phyloP scores from a whole-genome alignment of 2,113 vertebrate genomes.

The Scartelaos histophorus region DNA sequence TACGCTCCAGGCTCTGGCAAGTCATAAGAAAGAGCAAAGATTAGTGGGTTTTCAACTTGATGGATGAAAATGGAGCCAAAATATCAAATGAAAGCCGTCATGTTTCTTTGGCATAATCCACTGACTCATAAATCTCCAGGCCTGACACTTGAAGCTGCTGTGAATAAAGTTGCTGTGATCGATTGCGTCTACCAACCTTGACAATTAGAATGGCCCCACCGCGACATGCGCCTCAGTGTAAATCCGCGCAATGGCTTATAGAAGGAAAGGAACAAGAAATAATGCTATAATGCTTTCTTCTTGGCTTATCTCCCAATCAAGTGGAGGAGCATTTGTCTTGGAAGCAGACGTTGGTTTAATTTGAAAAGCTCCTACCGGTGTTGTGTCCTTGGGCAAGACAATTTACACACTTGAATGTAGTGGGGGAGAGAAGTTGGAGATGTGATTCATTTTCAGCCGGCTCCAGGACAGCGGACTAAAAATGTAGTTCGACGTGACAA shows the following conservation, averaged over 20 bases:
- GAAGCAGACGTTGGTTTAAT: not conserved
- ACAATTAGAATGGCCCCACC: slow-evolving; percentile 32
- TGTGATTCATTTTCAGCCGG: not conserved
- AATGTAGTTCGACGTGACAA: not conserved
- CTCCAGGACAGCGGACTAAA: not conserved
- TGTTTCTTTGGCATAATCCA: slow-evolving; percentile 33
- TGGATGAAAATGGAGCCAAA: slow-evolving; percentile 35
- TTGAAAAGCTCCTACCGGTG: not conserved
- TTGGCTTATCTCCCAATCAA: not conserved
- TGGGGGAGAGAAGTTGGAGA: not conserved
- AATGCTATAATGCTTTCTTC: not conserved
- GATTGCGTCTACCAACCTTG: slow-evolving; percentile 42
- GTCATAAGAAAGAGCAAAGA: slow-evolving; percentile 5
- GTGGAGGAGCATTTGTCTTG: not conserved
- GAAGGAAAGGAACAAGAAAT: not conserved
- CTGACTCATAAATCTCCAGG: slow-evolving; percentile 29
- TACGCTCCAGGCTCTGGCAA: slow-evolving; percentile 8
- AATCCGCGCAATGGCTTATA: not conserved
- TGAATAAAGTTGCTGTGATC: slow-evolving; percentile 49
- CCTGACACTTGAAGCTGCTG: slow-evolving; percentile 34
- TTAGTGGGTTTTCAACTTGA: slow-evolving; percentile 3
- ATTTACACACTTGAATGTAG: not conserved
- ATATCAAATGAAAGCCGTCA: slow-evolving; percentile 27
- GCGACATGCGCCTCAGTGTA: not conserved
- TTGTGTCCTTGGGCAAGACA: not conserved